These are phyloP conservation scores for Cantharis nigra DNA, from an alignment of 2,888 invertebrate genomes.

Conservation along the genomic window DNA sequence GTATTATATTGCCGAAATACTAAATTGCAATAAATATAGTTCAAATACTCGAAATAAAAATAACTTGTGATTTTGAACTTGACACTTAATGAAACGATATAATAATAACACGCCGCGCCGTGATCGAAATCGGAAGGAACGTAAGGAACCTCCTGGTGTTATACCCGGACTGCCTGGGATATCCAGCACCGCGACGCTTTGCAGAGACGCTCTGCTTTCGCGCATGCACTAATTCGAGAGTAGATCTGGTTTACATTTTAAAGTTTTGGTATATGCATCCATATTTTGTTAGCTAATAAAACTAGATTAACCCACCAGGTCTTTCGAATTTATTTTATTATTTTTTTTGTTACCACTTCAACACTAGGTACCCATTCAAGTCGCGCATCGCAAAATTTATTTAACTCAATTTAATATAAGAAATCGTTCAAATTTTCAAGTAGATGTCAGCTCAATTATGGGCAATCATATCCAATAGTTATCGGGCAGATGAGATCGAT, in stretches of 20 bases:
- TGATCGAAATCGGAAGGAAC: conserved; percentile 18
- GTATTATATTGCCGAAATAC: background rate
- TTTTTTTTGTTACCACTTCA: background rate
- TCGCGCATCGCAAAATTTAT: background rate
- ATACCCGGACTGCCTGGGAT: conserved; percentile 42
- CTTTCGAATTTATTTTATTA: background rate
- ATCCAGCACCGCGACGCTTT: conserved; percentile 37
- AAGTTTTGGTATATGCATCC: conserved; percentile 16
- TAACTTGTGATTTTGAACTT: background rate
- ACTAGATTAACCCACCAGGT: conserved; percentile 4
- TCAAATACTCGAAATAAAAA: background rate
- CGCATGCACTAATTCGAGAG: conserved; percentile 36
- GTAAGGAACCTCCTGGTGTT: conserved; percentile 32
- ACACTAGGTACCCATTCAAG: background rate
- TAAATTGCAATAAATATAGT: background rate
- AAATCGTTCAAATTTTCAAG: background rate
- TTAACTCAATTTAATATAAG: background rate
- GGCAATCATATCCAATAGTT: background rate
- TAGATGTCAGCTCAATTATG: background rate
- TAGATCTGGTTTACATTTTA: conserved; percentile 26
- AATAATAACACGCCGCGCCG: conserved; percentile 30
- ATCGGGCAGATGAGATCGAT: background rate
- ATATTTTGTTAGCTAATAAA: conserved; percentile 15
- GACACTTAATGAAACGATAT: background rate
- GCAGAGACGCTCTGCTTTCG: conserved; percentile 35